Percentiles rank a stretch among this genome's conserved stretches.
phyloP scores from a whole-genome alignment of 2,797 vertebrate species.

The Sebastes baramenuke region DNA sequence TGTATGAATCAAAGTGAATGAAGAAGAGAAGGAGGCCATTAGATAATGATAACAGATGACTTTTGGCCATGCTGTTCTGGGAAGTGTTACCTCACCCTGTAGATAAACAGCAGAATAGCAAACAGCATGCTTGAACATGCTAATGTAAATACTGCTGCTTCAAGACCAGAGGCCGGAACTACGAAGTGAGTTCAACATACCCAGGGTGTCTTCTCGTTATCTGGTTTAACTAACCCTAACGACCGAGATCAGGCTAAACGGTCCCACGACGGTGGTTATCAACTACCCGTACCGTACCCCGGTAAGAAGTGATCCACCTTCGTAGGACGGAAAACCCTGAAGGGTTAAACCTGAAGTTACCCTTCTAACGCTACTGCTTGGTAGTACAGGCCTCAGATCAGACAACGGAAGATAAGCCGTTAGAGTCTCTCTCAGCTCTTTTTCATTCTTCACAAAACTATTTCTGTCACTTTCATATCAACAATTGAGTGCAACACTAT shows the following conservation, averaged over 20 bases:
- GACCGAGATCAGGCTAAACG: too few species aligned
- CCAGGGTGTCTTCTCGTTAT: too few species aligned
- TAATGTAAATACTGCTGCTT: neutral
- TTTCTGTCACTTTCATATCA: neutral
- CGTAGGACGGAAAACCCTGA: too few species aligned
- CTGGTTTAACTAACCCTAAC: too few species aligned
- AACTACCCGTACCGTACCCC: too few species aligned
- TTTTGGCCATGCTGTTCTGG: neutral
- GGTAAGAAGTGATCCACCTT: too few species aligned
- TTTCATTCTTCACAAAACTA: neutral
- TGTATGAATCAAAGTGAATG: neutral
- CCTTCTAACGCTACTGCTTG: too few species aligned
- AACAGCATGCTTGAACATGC: neutral
- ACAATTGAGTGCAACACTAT: too few species aligned
- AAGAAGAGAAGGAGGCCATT: neutral
- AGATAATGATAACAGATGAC: neutral
- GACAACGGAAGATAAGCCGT: neutral
- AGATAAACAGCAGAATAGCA: conserved; percentile 3
- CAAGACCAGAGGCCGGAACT: neutral
- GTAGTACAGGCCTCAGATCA: neutral
- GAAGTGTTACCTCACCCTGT: neutral
- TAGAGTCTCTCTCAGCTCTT: neutral
- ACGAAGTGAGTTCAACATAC: too few species aligned
- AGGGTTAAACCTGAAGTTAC: too few species aligned
- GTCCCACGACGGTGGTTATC: too few species aligned